Evolutionary conservation across 92 coral and sea anemone genomes (phyloP).

Genomic region (Pocillopora grandis): DNA sequence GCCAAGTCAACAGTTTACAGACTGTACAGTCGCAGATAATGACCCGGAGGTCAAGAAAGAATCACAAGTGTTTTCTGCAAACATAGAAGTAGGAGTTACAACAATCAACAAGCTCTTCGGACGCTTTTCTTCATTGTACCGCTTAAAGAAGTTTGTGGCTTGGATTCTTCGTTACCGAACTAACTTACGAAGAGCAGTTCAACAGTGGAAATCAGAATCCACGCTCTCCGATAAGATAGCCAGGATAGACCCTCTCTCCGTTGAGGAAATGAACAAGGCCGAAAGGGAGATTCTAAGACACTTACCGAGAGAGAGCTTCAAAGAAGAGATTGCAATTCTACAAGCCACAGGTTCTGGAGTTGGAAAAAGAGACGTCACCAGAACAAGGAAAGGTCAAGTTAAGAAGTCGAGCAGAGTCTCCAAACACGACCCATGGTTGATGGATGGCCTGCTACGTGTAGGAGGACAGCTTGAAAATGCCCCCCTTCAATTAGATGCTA

Average conservation of each 20-base stretch:
- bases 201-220: not conserved
- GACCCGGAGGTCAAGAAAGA: not conserved
- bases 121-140: constrained; percentile 27
- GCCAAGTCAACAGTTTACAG: too few species aligned
- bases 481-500: not conserved
- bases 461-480: constrained; percentile 43
- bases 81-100: not conserved
- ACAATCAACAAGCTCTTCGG: not conserved
- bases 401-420: constrained; percentile 42
- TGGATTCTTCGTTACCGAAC: constrained; percentile 39
- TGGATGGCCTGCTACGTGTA: constrained; percentile 47
- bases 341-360: not conserved
- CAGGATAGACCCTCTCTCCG: constrained; percentile 7
- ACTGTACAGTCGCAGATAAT: too few species aligned
- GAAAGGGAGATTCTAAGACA: constrained; percentile 27
- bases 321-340: constrained; percentile 44
- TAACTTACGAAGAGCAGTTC: constrained; percentile 11
- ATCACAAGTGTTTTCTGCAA: not conserved
- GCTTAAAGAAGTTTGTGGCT: not conserved
- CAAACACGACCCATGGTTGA: constrained; percentile 50
- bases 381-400: not conserved
- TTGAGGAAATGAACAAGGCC: constrained; percentile 26
- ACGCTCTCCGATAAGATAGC: not conserved
- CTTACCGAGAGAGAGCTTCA: constrained; percentile 22
- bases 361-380: not conserved